Percentiles rank a stretch among this genome's conserved stretches.
These are phyloP conservation scores for Ferdinandea cuprea DNA, from an alignment of 2,888 invertebrate genomes.

Conservation along the genomic window DNA sequence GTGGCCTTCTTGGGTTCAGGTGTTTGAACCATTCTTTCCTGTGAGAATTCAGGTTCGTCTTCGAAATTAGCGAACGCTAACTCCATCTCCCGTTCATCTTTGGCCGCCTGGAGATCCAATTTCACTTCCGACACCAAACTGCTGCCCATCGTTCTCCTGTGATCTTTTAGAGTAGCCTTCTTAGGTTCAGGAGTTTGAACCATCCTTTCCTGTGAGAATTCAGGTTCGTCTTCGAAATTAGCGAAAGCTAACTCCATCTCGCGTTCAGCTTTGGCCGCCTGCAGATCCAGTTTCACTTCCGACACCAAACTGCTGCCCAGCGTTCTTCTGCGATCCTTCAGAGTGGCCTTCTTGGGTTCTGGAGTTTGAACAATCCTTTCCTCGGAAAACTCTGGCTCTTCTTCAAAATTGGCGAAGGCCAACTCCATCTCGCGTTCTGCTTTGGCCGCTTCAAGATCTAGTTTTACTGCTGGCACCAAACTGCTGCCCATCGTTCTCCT, in stretches of 20 bases:
- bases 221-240: constrained; percentile 40
- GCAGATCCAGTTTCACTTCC: constrained; percentile 13
- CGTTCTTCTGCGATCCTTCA: constrained; percentile 25
- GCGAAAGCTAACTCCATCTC: constrained; percentile 47
- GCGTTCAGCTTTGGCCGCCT: constrained; percentile 23
- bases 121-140: background rate
- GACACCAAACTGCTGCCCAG: constrained; percentile 6
- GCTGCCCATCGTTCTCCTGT: constrained; percentile 33
- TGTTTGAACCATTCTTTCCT: background rate
- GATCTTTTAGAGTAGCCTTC: background rate
- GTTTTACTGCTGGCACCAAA: background rate
- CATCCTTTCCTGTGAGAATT: background rate
- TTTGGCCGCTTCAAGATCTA: constrained; percentile 32
- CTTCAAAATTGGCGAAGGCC: constrained; percentile 56
- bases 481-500: constrained; percentile 34
- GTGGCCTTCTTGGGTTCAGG: constrained; percentile 7
- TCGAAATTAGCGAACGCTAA: constrained; percentile 42
- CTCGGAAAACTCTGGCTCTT: constrained; percentile 16
- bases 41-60: constrained; percentile 28
- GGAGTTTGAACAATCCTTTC: constrained; percentile 14
- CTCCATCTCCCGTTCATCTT: constrained; percentile 31
- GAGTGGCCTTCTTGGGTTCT: background rate
- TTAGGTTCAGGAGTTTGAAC: constrained; percentile 23
- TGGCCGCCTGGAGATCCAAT: constrained; percentile 34
- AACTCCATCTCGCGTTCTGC: constrained; percentile 33